Percentiles rank a stretch among this genome's conserved stretches.
Evolutionary conservation across 2,113 vertebrate species (phyloP).

Genomic region (Sigmodon hispidus): DNA sequence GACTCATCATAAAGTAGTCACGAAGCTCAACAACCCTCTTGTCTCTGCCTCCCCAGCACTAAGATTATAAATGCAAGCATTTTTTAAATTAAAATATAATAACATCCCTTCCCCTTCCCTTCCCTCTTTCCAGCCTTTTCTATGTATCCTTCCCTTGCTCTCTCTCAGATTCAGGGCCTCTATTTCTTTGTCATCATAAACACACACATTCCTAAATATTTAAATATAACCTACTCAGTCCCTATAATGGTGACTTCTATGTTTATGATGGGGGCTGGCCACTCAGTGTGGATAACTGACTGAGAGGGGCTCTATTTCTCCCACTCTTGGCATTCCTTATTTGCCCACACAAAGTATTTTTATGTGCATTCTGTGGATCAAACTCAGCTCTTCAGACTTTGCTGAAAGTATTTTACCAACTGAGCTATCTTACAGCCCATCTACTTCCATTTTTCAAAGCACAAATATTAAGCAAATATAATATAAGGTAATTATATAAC

Average conservation of each 20-base stretch:
- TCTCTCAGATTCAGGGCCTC: not conserved
- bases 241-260: not conserved
- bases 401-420: not conserved
- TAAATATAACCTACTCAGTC: not conserved
- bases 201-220: not conserved
- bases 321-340: not conserved
- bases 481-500: slow-evolving; percentile 13
- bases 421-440: not conserved
- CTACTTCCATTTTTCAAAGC: not conserved
- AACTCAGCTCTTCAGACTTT: not conserved
- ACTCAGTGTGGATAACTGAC: not conserved
- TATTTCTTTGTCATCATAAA: not conserved
- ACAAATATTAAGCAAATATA: slow-evolving; percentile 9
- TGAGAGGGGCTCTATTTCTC: not conserved
- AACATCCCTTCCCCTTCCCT: not conserved
- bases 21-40: not conserved
- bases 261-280: not conserved
- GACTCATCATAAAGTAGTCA: not conserved
- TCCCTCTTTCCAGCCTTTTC: not conserved
- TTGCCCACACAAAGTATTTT: not conserved
- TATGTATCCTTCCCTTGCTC: not conserved
- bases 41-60: not conserved
- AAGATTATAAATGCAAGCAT: not conserved
- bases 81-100: not conserved
- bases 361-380: not conserved